Evolutionary conservation across 2,888 invertebrate genomes (phyloP), one percentile per base, ranked within the genome.

Genomic region (Eremobia ochroleuca): DNA sequence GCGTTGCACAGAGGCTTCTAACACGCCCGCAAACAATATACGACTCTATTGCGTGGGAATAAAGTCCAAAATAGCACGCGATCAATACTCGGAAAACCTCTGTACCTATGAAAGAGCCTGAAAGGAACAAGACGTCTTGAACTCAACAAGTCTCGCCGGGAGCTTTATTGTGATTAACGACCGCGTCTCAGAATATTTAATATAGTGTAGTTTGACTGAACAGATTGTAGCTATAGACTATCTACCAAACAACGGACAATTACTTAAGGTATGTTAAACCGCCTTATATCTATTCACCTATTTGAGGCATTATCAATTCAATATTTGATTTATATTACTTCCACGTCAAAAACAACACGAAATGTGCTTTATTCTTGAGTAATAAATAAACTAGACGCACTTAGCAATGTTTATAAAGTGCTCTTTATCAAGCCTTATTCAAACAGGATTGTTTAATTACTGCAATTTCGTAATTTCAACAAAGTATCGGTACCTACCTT

Each of bases 271-370:
- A 85, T 76, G 78, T 82, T 72, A 82, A 85, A 85, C 9, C 52
- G 58, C 8, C 34, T 79, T 59, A 82, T 77, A 87, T 62, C 66
- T 75, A 87, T 76, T 76, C 75, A 85, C 52, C 21, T 80, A 82
- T 80, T 85, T 73, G 77, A 83, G 34, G 43, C 37, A 82, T 83
- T 78, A 87, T 74, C 66, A 77, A 82, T 84, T 84, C 77, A 79
- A 77, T 73, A 72, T 81, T 82, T 83, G 85, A 85, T 87, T 87
- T 85, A 86, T 85, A 80, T 69, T 46, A 73, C 62, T 62, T 37
- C 73, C 62, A 85, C 69, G 77, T 83, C 86, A 64, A 79, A 80
- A 62, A 37, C 25, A 34, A 67, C 67, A 83, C 79, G 73, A 74
- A 80, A 74, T 70, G 69, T 52, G 13, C 34, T 73, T 80, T 70